Percentiles rank a stretch among this genome's conserved stretches.
Conservation (phyloP, 2,888 invertebrate species). For the Tolmerus cingulatus region DNA sequence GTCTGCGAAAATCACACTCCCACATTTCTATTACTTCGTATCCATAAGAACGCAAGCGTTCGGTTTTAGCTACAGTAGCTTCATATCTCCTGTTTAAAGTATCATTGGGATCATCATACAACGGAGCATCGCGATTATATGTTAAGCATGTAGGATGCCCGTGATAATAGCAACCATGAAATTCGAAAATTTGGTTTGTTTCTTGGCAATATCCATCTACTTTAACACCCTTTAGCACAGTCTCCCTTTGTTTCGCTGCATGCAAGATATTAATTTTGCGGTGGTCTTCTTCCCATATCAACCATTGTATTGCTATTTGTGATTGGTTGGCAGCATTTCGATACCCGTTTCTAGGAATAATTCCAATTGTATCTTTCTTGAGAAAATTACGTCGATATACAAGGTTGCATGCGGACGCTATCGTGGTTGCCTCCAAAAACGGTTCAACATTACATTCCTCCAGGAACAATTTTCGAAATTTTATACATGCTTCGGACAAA, state of each 20-base stretch:
- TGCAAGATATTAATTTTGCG: too few relatives aligned
- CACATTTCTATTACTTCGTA: background rate
- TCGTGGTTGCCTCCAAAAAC: background rate
- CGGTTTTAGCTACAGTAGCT: background rate
- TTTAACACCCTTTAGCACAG: too few relatives aligned
- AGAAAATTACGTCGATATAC: background rate
- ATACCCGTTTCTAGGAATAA: background rate
- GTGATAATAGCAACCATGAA: too few relatives aligned
- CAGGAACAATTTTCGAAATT: slow-evolving; percentile 11
- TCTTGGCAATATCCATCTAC: too few relatives aligned
- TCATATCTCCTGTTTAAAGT: too few relatives aligned
- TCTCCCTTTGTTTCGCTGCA: too few relatives aligned
- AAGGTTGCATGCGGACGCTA: slow-evolving; percentile 8
- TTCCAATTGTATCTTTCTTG: background rate
- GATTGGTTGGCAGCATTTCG: background rate
- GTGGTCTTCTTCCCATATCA: background rate
- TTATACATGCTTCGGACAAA: slow-evolving; percentile 28
- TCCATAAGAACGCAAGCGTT: background rate
- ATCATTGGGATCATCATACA: too few relatives aligned
- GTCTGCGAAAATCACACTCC: background rate
- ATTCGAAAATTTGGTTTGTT: too few relatives aligned
- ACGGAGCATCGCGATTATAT: too few relatives aligned
- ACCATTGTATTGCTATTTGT: background rate
- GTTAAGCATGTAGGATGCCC: too few relatives aligned
- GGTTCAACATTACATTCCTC: slow-evolving; percentile 17